Evolutionary conservation across 2,888 invertebrate genomes (phyloP), one percentile per base, ranked within the genome.

Genomic region (Ypsolopha sequella): DNA sequence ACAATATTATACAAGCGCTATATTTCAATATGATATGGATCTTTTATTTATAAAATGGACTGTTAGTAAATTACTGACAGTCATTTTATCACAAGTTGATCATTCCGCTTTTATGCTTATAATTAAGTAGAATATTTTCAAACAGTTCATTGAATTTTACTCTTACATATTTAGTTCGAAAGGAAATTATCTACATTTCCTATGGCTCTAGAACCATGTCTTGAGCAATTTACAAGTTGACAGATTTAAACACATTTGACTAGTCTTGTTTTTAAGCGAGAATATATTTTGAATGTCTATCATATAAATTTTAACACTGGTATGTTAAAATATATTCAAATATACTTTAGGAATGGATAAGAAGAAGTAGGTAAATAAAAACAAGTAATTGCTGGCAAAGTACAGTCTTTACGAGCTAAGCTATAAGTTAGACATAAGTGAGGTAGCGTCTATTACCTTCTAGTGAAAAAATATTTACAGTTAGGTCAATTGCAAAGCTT

Each of bases 1-100:
- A 85, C 78, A 85, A 74, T 81, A 82, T 80, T 65, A 76, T 84
- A 86, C 85, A 86, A 86, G 86, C 86, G 73, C 72, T 82, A 82
- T 67, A 71, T 72, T 81, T 80, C 66, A 71, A 76, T 76, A 79
- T 85, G 86, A 86, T 86, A 85, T 85, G 86, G 84, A 74, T 73
- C 75, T 71, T 41, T 68, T 71, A 69, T 66, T 67, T 76, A 76
- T 76, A 76, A 75, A 74, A 73, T 70, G 65, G 77, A 80, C 78
- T 73, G 80, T 74, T 66, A 64, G 60, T 67, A 70, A 74, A 73
- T 70, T 62, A 64, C 59, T 65, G 67, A 73, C 76, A 76, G 79
- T 73, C 74, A 66, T 62, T 68, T 65, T 72, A 73, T 74, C 72
- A 74, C 70, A 68, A 65, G 56, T 60, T 58, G 13, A 34, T 38